Conservation (phyloP, 2,888 invertebrate species). For the Philonicus albiceps region DNA sequence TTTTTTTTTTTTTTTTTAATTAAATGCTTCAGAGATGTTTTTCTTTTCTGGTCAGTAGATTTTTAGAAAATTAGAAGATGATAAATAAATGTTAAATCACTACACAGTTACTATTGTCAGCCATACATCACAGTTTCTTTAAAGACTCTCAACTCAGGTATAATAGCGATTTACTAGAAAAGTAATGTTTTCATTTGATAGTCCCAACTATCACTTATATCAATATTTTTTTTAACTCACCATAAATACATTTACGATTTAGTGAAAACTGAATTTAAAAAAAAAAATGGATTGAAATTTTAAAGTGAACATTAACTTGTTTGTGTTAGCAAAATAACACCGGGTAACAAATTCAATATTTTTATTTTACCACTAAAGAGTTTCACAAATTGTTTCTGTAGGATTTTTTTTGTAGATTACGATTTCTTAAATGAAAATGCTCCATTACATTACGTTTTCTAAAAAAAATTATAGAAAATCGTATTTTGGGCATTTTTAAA, state of each 20-base stretch:
- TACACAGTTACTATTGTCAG: conserved; percentile 7
- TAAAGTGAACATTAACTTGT: not conserved
- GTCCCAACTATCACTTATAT: not conserved
- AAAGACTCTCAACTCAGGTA: conserved; percentile 40
- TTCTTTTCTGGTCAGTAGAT: not conserved
- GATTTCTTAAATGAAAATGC: too few relatives aligned
- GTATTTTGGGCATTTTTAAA: too few relatives aligned
- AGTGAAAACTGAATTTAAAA: not conserved
- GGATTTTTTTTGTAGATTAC: too few relatives aligned
- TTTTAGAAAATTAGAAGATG: conserved; percentile 18
- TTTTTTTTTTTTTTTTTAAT: too few relatives aligned
- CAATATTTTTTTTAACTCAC: not conserved
- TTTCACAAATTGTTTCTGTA: too few relatives aligned
- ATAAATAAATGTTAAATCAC: not conserved
- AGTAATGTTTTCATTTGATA: conserved; percentile 6
- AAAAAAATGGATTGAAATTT: not conserved
- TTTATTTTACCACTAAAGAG: too few relatives aligned
- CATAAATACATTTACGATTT: not conserved
- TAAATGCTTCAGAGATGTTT: conserved; percentile 1
- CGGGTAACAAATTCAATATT: too few relatives aligned
- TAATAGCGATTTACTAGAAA: not conserved
- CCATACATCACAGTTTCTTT: conserved; percentile 33
- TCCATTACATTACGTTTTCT: too few relatives aligned
- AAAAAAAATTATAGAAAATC: too few relatives aligned
- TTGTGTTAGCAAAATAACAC: not conserved